These are phyloP conservation scores for Conistra vaccinii DNA, from an alignment of 2,888 invertebrate genomes.

Conservation along the genomic window DNA sequence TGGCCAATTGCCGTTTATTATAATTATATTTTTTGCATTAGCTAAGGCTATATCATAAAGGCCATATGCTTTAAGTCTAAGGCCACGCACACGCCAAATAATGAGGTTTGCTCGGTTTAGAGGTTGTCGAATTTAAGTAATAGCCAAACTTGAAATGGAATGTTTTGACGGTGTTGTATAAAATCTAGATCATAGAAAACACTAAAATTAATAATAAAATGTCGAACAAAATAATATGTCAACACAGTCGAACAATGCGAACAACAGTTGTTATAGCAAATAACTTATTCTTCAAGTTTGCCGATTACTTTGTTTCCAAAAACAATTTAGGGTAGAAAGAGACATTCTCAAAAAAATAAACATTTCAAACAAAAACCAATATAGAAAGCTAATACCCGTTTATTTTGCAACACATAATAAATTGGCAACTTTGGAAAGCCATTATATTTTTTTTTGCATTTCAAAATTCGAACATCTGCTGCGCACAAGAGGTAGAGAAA, in stretches of 20 bases:
- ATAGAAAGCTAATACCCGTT: slow-evolving; percentile 19
- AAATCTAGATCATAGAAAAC: not conserved
- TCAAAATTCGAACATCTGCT: slow-evolving; percentile 64
- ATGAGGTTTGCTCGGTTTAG: slow-evolving; percentile 14
- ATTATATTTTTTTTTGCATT: slow-evolving; percentile 39
- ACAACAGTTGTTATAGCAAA: not conserved
- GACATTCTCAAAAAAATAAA: not conserved
- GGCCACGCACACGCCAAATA: slow-evolving; percentile 14
- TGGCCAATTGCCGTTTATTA: slow-evolving; percentile 47
- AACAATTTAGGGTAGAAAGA: not conserved
- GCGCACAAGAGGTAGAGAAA: slow-evolving; percentile 37
- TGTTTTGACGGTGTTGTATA: not conserved
- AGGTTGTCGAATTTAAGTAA: slow-evolving; percentile 15
- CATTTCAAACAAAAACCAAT: slow-evolving; percentile 2
- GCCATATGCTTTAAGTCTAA: slow-evolving; percentile 34
- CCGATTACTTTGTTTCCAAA: slow-evolving; percentile 3
- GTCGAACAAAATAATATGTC: not conserved
- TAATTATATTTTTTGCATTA: slow-evolving; percentile 31
- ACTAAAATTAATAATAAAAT: not conserved
- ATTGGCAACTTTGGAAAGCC: too few relatives aligned
- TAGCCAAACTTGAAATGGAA: not conserved
- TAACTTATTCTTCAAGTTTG: not conserved
- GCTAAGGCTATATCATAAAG: slow-evolving; percentile 26
- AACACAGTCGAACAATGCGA: not conserved
- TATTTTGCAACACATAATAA: slow-evolving; percentile 33